Evolutionary conservation across 2,797 vertebrate genomes (phyloP), one percentile per base, ranked within the genome.

Genomic region (Sardinella longiceps): DNA sequence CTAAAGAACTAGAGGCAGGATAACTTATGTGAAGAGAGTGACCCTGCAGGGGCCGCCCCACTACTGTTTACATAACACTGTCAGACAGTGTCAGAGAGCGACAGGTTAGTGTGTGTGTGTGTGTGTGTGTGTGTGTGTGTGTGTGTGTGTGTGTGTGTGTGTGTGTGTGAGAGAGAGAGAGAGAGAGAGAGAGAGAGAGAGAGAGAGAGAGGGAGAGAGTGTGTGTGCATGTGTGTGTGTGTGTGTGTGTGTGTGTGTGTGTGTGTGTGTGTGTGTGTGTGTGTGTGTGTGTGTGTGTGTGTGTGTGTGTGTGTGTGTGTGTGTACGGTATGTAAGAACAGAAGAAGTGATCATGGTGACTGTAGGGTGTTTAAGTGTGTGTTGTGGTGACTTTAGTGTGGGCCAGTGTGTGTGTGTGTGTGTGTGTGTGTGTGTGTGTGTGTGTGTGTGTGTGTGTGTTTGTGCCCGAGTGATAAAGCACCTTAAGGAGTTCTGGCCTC

Each of bases 401-500:
- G n/a, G n/a, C n/a, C n/a, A n/a, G n/a, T n/a, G n/a, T n/a, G n/a
- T 60, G 23, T 9, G 25, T 58, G 45, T 46, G 45, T 33, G 25
- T 33, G 50, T 28, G 60, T 30, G 25, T 30, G 25, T 30, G 60
- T 30, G 25, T 66, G 25, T 12, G 14, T 66, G 60, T 66, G 12
- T 28, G n/a, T 14, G 28, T 70, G 28, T 37, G 15, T 37, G 30
- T 39, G 18, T 37, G 18, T 0, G 33, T 1, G 12, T 74, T 1
- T 37, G 66, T 74, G 1, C 30, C 37, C 2, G 15, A 43, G 7
- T 74, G 30, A 37, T 39, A 74, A 15, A 37, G 93, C 94, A 99
- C 98, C 98, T 95, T 94, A 98, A 95, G 87, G 98, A 98, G 93
- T 99, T 99, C 91, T 96, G 97, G 81, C 98, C 98, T 87, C 98